Evolutionary conservation across 2,888 invertebrate genomes (phyloP).

Genomic region (Criorhina ranunculi): DNA sequence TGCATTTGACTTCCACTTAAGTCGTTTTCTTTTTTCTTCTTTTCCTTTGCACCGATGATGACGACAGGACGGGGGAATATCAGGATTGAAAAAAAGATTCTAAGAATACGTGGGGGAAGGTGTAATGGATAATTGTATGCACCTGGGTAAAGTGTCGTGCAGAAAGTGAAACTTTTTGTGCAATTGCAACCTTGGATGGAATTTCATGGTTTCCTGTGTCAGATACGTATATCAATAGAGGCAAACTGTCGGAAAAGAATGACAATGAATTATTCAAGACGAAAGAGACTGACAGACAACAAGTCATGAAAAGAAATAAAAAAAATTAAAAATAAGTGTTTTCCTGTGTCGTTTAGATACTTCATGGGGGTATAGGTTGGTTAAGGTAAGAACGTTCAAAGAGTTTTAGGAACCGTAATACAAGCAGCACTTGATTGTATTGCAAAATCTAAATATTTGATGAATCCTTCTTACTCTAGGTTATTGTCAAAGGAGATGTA

Average conservation of each 20-base stretch:
- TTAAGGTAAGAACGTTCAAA: no score
- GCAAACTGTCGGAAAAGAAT: not conserved
- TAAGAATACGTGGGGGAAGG: not conserved
- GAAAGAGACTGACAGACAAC: not conserved
- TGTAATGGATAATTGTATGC: conserved; percentile 38
- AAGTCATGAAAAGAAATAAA: no score
- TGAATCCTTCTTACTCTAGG: no score
- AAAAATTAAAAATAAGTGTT: not conserved
- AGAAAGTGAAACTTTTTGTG: conserved; percentile 38
- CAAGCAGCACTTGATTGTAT: no score
- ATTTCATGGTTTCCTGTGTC: conserved; percentile 27
- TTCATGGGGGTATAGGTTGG: no score
- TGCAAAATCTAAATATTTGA: no score
- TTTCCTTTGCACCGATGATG: not conserved
- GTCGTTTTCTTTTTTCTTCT: not conserved
- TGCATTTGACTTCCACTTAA: conserved; percentile 44
- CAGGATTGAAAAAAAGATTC: not conserved
- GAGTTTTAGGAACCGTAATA: no score
- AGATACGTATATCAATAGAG: not conserved
- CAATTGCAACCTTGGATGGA: conserved; percentile 24
- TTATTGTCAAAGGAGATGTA: no score
- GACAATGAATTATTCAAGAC: conserved; percentile 9
- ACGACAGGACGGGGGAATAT: not conserved
- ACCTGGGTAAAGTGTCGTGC: conserved; percentile 23
- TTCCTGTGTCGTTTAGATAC: not conserved